Evolutionary conservation across 2,797 vertebrate species (phyloP), one percentile per base, ranked within the genome.

Genomic region (Corythornis leucogaster): DNA sequence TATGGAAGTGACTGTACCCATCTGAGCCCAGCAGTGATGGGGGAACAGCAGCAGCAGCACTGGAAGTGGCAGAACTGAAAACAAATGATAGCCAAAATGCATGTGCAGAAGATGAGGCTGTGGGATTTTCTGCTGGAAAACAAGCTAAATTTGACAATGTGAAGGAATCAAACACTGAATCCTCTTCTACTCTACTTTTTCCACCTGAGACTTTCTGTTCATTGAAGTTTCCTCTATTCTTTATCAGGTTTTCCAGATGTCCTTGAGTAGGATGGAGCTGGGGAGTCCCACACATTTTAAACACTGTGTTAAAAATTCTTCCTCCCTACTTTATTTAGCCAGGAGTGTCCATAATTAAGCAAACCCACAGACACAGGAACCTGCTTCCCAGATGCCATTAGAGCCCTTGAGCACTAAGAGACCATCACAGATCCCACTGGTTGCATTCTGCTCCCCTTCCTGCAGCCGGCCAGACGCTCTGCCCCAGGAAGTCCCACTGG

Each of bases 311-410:
- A 92, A 88, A 88, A 87, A 92, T 82, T 93, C 81, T 90, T 80
- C 77, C 51, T 89, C 85, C 16, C 25, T 78, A 19, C 76, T 94
- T 89, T 61, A 69, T 80, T 87, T 90, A 91, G 38, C 69, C 84
- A 63, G 45, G 18, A 86, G n/a, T 3, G 0, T 78, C 85, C 92
- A 73, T 89, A 91, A 93, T 88, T 46, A 63, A 80, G 28, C 53
- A 87, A 87, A 40, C 18, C 64, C 89, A 90, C 84, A 93, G 90
- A 83, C 50, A 91, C 62, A 94, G 80, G 80, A 91, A 87, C 51
- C 50, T 50, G 24, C 8, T 53, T 87, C 51, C 30, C 55, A 91
- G 78, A 91, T 75, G 78, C 94, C 78, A 90, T 87, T 94, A 94
- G 69, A 74, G 76, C 64, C 77, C 50, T 74, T 0, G 0, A 85